phyloP scores from a whole-genome alignment of 2,113 vertebrate genomes.

The Gobiocypris rarus region DNA sequence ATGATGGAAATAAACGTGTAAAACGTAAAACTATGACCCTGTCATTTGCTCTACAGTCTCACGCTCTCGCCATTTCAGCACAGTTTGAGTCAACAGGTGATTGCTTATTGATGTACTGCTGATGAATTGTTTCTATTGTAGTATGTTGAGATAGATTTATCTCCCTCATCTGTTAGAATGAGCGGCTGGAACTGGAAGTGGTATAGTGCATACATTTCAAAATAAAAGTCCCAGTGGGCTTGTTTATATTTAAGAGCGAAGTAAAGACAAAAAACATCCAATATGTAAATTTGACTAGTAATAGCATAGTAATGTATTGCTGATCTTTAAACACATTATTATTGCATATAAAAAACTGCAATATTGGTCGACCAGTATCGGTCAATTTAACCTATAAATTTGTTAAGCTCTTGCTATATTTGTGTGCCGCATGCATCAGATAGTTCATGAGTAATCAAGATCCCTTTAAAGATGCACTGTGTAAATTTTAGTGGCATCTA shows the following conservation, averaged over 20 bases:
- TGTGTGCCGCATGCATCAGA: background rate
- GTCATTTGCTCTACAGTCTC: too few relatives aligned
- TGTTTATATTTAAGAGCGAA: background rate
- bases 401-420: background rate
- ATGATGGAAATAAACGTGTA: background rate
- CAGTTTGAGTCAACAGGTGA: too few relatives aligned
- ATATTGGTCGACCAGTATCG: too few relatives aligned
- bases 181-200: background rate
- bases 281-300: background rate
- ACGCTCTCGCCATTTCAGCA: background rate
- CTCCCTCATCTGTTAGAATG: background rate
- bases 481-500: too few relatives aligned
- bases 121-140: background rate
- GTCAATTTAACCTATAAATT: background rate
- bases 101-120: background rate
- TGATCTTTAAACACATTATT: background rate
- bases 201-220: background rate
- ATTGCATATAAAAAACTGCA: background rate
- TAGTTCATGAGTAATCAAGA: conserved; percentile 4
- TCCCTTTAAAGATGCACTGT: background rate
- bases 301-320: background rate
- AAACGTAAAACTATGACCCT: background rate
- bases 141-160: background rate
- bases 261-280: background rate
- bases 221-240: background rate